Evolutionary conservation across 2,888 invertebrate genomes (phyloP).

Genomic region (Dastarcus helophoroides): DNA sequence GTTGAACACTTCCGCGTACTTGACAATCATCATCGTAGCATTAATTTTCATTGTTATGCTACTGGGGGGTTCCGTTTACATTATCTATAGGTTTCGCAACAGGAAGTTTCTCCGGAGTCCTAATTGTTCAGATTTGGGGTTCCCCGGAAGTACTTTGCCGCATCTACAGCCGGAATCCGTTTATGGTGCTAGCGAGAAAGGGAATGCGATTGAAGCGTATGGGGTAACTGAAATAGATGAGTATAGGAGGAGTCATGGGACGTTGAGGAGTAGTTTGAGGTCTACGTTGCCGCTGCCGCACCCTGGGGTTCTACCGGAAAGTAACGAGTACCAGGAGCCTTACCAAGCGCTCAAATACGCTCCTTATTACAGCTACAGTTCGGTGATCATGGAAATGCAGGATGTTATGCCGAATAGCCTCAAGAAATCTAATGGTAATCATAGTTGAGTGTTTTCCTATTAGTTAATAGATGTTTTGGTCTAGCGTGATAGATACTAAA

Average conservation of each 20-base stretch:
- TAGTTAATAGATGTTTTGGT: no score
- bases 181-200: constrained; percentile 35
- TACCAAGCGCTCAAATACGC: constrained; percentile 66
- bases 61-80: constrained; percentile 22
- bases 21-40: constrained; percentile 69
- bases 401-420: constrained; percentile 47
- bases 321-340: constrained; percentile 67
- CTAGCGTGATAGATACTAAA: no score
- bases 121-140: constrained; percentile 46
- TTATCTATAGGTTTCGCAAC: constrained; percentile 45
- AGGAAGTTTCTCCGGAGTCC: constrained; percentile 65
- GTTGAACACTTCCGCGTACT: constrained; percentile 59
- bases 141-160: constrained; percentile 34
- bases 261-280: constrained; percentile 36
- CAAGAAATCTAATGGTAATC: constrained; percentile 25
- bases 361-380: constrained; percentile 66
- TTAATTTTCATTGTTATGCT: constrained; percentile 57
- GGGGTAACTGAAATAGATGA: constrained; percentile 49
- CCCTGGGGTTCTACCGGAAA: constrained; percentile 48
- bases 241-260: constrained; percentile 44
- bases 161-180: constrained; percentile 42
- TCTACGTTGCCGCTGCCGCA: constrained; percentile 45
- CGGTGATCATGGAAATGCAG: constrained; percentile 65
- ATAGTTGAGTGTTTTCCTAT: no score
- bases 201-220: constrained; percentile 44